Evolutionary conservation across 1,140 invertebrate species (phyloP), one percentile per base, ranked within the genome.

Genomic region (Cydia pomonella): DNA sequence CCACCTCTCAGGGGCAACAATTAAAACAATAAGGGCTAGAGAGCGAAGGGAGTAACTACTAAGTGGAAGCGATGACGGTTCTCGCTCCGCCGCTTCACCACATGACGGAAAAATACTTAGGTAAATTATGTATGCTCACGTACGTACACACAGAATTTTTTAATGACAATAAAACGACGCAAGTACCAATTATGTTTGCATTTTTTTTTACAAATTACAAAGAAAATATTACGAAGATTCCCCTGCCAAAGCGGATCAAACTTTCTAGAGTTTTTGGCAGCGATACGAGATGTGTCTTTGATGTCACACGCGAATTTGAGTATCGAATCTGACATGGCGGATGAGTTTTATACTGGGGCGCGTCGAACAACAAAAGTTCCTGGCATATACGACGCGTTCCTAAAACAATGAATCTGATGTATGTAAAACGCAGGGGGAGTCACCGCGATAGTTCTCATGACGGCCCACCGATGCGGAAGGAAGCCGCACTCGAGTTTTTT

Each of bases 321-420:
- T 76, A 74, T 72, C 73, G 53, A 72, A 74, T 77, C 71, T 83
- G 76, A 79, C 83, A 78, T 79, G 69, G 78, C 79, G 78, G 79
- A 82, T 79, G 80, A 77, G 82, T 88, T 87, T 84, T 81, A 80
- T 84, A 79, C 77, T 79, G 76, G 80, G 86, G 78, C 78, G 77
- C 84, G 84, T 83, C 84, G 82, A 88, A 92, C 82, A 89, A 87
- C 90, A 90, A 89, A 91, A 89, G 84, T 88, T 87, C 82, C 84
- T 84, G 83, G 83, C 89, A 91, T 91, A 83, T 91, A 89, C 87
- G 76, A 74, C 73, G 77, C 80, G 79, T 83, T 84, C 78, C 84
- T 90, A 92, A 92, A 92, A 92, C 91, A 92, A 92, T 92, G 89
- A 91, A 87, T 87, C 84, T 84, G 84, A 89, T 91, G 87, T 91